phyloP scores from a whole-genome alignment of 2,888 invertebrate species.

The Rotaria sp. region DNA sequence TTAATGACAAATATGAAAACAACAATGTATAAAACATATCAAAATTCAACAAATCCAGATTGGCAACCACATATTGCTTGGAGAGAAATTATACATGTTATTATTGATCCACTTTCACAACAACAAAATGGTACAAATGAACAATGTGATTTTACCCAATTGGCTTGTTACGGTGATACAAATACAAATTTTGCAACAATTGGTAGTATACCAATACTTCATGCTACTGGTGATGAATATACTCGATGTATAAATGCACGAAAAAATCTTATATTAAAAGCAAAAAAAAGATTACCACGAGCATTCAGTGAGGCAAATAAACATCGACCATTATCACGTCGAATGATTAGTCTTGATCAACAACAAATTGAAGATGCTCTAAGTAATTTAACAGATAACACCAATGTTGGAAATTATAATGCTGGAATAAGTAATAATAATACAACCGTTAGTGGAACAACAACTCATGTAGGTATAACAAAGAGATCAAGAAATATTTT shows the following conservation, averaged over 20 bases:
- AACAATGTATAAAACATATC: slow-evolving; percentile 24
- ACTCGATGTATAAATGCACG: background rate
- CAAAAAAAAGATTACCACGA: background rate
- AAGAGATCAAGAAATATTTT: background rate
- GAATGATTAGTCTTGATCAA: slow-evolving; percentile 11
- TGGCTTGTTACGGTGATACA: slow-evolving; percentile 8
- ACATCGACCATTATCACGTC: background rate
- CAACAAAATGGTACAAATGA: background rate
- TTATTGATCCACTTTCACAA: background rate
- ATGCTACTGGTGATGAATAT: slow-evolving; percentile 15
- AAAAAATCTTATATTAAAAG: slow-evolving; percentile 5
- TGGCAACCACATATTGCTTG: slow-evolving; percentile 28
- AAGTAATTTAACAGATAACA: background rate
- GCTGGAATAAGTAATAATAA: background rate
- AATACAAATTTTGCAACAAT: background rate
- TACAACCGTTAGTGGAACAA: background rate
- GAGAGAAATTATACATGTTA: slow-evolving; percentile 25
- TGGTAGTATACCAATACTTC: background rate
- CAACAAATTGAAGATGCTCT: background rate
- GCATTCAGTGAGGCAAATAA: background rate
- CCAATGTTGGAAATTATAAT: background rate
- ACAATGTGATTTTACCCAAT: background rate
- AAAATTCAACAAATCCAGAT: slow-evolving; percentile 24
- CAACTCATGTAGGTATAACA: background rate
- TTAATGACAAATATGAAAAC: slow-evolving; percentile 26